Percentiles rank a stretch among this genome's conserved stretches.
phyloP scores from a whole-genome alignment of 2,113 vertebrate species.

The Merops nubicus region DNA sequence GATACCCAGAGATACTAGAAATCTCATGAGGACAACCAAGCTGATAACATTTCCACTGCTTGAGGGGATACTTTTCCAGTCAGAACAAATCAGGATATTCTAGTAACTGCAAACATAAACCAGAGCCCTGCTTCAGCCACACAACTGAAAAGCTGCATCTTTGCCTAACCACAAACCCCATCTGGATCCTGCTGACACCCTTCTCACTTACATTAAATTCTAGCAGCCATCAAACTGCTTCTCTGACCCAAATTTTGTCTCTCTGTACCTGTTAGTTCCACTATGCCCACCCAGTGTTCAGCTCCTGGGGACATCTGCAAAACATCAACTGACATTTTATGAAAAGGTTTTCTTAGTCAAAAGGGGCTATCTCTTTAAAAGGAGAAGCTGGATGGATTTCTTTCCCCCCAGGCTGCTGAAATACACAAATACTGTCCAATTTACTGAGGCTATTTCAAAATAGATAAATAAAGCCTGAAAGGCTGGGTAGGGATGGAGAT shows the following conservation, averaged over 20 bases:
- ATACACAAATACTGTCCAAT: background rate
- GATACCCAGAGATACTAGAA: slow-evolving; percentile 23
- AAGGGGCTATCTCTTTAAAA: background rate
- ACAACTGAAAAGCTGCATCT: background rate
- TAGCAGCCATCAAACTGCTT: background rate
- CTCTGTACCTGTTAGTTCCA: background rate
- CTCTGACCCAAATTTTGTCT: background rate
- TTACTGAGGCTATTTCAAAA: slow-evolving; percentile 14
- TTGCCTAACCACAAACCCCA: background rate
- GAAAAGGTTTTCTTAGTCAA: background rate
- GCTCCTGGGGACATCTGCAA: background rate
- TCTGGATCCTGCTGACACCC: background rate
- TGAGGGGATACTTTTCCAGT: background rate
- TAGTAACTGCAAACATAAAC: background rate
- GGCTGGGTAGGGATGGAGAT: background rate
- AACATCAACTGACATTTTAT: background rate
- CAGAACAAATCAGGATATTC: slow-evolving; percentile 17
- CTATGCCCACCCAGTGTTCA: background rate
- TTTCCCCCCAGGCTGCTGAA: background rate
- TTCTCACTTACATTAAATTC: background rate
- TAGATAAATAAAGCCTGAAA: background rate
- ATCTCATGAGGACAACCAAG: background rate
- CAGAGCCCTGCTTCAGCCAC: background rate
- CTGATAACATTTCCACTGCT: slow-evolving; percentile 38
- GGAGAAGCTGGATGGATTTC: background rate